Percentiles rank a stretch among this genome's conserved stretches.
These are phyloP conservation scores for Cirrhinus molitorella DNA, from an alignment of 2,797 vertebrate species.

Conservation along the genomic window DNA sequence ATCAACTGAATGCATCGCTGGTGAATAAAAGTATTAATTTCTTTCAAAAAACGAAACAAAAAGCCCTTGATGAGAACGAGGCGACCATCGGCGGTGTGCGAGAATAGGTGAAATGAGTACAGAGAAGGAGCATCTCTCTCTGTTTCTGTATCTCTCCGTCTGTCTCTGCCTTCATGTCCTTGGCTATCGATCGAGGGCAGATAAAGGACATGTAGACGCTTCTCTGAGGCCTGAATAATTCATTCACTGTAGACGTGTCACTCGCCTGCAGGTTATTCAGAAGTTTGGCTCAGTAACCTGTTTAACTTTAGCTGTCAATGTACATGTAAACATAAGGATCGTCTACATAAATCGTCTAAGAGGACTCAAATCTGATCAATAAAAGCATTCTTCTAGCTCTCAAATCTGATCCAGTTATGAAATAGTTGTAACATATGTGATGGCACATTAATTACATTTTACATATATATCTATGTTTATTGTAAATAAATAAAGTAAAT, in stretches of 20 bases:
- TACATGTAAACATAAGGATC: background rate
- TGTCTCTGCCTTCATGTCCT: slow-evolving; percentile 10
- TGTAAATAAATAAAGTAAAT: no score
- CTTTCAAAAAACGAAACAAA: background rate
- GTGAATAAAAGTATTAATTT: background rate
- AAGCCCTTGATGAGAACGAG: no score
- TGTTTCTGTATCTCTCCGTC: slow-evolving; percentile 15
- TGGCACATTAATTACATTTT: background rate
- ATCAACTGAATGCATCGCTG: background rate
- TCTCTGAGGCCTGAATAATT: slow-evolving; percentile 46
- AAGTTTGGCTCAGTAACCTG: background rate
- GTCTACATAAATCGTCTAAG: background rate
- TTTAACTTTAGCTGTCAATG: slow-evolving; percentile 5
- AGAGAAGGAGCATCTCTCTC: background rate
- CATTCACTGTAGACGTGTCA: slow-evolving; percentile 28
- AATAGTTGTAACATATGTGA: background rate
- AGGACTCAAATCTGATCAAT: background rate
- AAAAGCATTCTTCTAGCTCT: background rate
- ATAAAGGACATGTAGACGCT: slow-evolving; percentile 26
- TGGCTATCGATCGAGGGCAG: slow-evolving; percentile 39
- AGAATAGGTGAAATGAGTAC: background rate
- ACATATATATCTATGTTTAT: no score
- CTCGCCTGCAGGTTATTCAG: slow-evolving; percentile 1
- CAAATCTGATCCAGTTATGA: background rate
- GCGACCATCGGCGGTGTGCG: no score